Percentiles rank a stretch among this genome's conserved stretches.
These are phyloP conservation scores for Aphidius ervi DNA, from an alignment of 1,140 invertebrate genomes.

Conservation along the genomic window DNA sequence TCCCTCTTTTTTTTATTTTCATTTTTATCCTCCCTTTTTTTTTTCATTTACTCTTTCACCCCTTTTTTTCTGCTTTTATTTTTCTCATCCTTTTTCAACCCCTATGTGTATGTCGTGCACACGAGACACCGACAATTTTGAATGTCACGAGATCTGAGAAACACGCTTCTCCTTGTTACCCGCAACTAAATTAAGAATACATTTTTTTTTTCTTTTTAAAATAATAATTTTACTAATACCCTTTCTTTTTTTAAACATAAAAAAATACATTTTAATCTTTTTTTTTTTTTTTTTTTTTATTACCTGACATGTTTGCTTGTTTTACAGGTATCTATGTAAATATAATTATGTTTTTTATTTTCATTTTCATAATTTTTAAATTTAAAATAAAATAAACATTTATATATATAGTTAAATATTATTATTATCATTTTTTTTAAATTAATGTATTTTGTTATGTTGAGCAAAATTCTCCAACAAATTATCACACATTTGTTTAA, in stretches of 20 bases:
- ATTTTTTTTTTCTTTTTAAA: conserved; percentile 11
- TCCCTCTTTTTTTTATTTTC: conserved; percentile 11
- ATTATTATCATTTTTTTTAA: too few relatives aligned
- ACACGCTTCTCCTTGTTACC: conserved; percentile 15
- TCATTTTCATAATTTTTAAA: not conserved
- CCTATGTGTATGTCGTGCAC: conserved; percentile 13
- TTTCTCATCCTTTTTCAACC: conserved; percentile 24
- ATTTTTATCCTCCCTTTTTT: conserved; percentile 15
- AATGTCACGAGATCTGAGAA: conserved; percentile 26
- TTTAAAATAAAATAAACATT: not conserved
- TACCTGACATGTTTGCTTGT: too few relatives aligned
- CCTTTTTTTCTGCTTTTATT: conserved; percentile 16
- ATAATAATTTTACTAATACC: too few relatives aligned
- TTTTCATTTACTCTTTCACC: conserved; percentile 17
- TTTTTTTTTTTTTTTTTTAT: too few relatives aligned
- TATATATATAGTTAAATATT: not conserved
- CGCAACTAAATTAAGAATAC: conserved; percentile 4
- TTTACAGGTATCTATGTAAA: too few relatives aligned
- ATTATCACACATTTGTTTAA: too few relatives aligned
- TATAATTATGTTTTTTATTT: not conserved
- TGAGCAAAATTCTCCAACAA: too few relatives aligned
- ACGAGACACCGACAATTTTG: conserved; percentile 25
- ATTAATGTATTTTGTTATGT: too few relatives aligned
- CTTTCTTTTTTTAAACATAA: too few relatives aligned
- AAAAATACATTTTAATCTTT: too few relatives aligned